Conservation (phyloP, 2,113 vertebrate species). For the Climacteris rufus region DNA sequence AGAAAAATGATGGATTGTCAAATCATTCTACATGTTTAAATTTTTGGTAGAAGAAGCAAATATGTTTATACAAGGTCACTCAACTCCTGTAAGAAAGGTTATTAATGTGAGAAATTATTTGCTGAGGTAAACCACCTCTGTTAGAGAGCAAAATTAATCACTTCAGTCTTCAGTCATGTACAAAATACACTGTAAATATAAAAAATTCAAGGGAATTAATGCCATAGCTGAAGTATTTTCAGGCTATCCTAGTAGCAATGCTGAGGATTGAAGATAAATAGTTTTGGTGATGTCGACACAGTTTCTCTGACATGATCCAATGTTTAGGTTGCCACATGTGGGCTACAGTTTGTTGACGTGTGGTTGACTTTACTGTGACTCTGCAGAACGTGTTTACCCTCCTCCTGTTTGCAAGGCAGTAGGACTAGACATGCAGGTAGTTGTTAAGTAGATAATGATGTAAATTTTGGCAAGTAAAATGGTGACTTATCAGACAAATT, state of each 20-base stretch:
- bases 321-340: background rate
- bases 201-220: slow-evolving; percentile 21
- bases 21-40: slow-evolving; percentile 47
- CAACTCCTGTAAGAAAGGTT: slow-evolving; percentile 47
- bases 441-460: background rate
- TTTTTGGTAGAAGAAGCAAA: slow-evolving; percentile 58
- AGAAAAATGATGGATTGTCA: slow-evolving; percentile 53
- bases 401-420: background rate
- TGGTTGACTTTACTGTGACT: background rate
- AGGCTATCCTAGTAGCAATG: background rate
- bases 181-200: slow-evolving; percentile 28
- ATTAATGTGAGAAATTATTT: slow-evolving; percentile 69
- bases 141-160: slow-evolving; percentile 66
- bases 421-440: background rate
- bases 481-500: background rate
- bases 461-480: background rate
- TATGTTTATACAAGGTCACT: slow-evolving; percentile 63
- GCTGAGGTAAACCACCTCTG: slow-evolving; percentile 61
- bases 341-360: rapidly evolving
- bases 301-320: background rate
- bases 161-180: slow-evolving; percentile 37
- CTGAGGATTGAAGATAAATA: background rate
- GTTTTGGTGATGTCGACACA: background rate
- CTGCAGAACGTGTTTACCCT: background rate
- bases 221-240: slow-evolving; percentile 10